Evolutionary conservation across 53 echinoderm and acorn worm genomes (phyloP), one percentile per base, ranked within the genome.

Genomic region (Echinometra lucunter): DNA sequence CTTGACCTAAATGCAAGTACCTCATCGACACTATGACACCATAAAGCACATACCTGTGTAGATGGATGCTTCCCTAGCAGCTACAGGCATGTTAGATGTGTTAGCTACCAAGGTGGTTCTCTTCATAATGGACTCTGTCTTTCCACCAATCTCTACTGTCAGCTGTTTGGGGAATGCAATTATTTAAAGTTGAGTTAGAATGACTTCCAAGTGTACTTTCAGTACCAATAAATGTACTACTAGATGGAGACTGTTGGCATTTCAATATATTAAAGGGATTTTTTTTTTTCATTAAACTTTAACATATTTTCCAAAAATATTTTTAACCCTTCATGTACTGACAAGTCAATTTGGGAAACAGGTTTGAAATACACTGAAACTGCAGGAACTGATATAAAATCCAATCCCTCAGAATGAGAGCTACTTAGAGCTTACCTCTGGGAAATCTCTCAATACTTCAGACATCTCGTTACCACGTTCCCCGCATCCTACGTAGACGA

Each of bases 401-500:
- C 53, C 4, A 4, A 53, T 53, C 8, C 53, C 3, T 42, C 81
- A 81, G 10, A 40, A 80, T 40, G 81, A 81, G 69, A 2, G 42
- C 4, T 7, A 6, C 15, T 47, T 2, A 6, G 38, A 57, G 69
- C 93, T 55, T 91, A 99, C 99, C 97, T 99, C 99, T 4, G 99
- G 99, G 92, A 98, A 98, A 94, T 99, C 99, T 66, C 98, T 83
- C 25, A 99, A 97, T 95, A 99, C 99, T 97, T 99, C 99, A 25
- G 99, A 99, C 99, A 99, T 99, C 94, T 99, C 99, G 93, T 99
- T 99, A 25, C 99, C 99, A 91, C 99, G 98, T 74, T 99, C 99
- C 9, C 99, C 98, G 83, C 99, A 99, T 78, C 98, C 99, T 42
- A 99, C 99, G 45, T 99, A 99, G 87, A 98, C 92, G 93, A 99